A percentile compares a stretch with the other conserved stretches of the same genome.
Evolutionary conservation across 2,797 vertebrate genomes (phyloP).

Genomic region (Myotis vivesi): DNA sequence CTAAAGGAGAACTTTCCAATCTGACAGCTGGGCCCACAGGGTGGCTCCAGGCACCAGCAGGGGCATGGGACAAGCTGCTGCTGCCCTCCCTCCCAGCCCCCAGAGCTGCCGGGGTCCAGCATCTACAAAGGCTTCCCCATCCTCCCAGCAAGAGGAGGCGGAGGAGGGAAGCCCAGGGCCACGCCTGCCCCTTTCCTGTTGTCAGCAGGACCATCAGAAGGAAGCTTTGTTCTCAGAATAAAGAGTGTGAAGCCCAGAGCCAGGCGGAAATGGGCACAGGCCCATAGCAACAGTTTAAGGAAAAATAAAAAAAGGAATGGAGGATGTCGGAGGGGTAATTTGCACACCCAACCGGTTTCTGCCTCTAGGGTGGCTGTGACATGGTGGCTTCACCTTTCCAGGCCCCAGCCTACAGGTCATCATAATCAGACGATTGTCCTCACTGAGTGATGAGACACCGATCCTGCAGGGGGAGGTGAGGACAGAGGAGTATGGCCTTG

Average conservation of each 20-base stretch:
- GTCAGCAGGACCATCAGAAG: slow-evolving; percentile 50
- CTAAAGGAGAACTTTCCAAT: neutral
- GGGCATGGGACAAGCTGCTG: neutral
- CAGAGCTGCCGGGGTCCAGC: neutral
- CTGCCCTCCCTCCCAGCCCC: neutral
- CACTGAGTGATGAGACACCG: neutral
- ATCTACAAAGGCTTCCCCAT: neutral
- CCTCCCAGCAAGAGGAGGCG: neutral
- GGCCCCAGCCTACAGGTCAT: neutral
- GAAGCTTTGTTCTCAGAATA: slow-evolving; percentile 69
- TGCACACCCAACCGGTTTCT: neutral
- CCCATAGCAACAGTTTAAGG: neutral
- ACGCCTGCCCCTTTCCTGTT: slow-evolving; percentile 39
- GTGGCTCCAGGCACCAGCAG: neutral
- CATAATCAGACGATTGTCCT: neutral
- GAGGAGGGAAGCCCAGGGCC: neutral
- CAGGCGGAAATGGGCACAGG: slow-evolving; percentile 62
- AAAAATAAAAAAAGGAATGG: neutral
- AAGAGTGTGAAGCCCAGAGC: slow-evolving; percentile 45
- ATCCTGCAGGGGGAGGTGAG: neutral
- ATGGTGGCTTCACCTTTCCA: neutral
- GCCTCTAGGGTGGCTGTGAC: slow-evolving; percentile 16
- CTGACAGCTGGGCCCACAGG: neutral
- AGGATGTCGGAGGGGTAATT: neutral
- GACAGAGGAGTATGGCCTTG: neutral